Conservation (phyloP, 2,888 invertebrate species). For the Caenorhabditis sinica region DNA sequence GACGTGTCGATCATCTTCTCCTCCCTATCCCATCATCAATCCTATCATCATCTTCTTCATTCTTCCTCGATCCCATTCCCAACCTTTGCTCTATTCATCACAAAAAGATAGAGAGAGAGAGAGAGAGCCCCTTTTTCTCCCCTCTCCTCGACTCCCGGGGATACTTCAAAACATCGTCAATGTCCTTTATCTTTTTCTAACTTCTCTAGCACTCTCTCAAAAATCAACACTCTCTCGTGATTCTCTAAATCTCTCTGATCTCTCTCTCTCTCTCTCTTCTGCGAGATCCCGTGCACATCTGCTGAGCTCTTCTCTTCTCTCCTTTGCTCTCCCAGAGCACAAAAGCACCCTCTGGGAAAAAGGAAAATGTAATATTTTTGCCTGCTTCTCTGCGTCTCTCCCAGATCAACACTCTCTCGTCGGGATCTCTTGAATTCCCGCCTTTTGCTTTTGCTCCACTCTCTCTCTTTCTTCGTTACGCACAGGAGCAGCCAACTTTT, state of each 20-base stretch:
- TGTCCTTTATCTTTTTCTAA: slow-evolving; percentile 11
- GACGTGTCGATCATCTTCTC: background rate
- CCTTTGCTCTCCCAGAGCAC: background rate
- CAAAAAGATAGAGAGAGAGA: background rate
- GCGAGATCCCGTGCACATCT: slow-evolving; percentile 13
- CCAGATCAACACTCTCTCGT: too few relatives aligned
- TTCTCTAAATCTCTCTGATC: too few relatives aligned
- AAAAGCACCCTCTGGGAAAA: slow-evolving; percentile 1
- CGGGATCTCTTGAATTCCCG: background rate
- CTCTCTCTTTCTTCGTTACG: slow-evolving; percentile 32
- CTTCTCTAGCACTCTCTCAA: too few relatives aligned
- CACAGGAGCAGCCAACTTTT: slow-evolving; percentile 36
- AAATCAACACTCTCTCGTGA: too few relatives aligned
- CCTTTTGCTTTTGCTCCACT: background rate
- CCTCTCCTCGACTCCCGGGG: background rate
- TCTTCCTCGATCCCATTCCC: background rate
- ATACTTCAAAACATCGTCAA: slow-evolving; percentile 52
- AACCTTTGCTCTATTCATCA: slow-evolving; percentile 20
- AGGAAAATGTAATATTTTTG: slow-evolving; percentile 5
- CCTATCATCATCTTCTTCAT: background rate
- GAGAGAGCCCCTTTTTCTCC: background rate
- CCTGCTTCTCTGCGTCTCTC: background rate
- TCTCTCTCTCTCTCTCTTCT: slow-evolving; percentile 19
- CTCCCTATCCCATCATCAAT: too few relatives aligned
- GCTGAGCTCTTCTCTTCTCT: background rate